Evolutionary conservation across 2,113 vertebrate genomes (phyloP).

Genomic region (Scortum barcoo): DNA sequence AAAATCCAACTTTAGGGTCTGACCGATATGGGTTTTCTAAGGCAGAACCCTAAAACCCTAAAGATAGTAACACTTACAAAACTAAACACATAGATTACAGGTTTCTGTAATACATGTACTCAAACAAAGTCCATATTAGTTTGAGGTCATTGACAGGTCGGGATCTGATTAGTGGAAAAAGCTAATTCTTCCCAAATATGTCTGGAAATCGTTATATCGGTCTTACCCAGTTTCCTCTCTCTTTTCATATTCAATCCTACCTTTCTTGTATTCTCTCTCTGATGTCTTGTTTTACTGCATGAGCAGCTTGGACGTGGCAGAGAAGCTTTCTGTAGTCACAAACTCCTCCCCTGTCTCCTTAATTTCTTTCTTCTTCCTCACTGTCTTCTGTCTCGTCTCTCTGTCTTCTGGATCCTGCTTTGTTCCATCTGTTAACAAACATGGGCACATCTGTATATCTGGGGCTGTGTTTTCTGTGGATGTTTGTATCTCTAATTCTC

Average conservation of each 20-base stretch:
- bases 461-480: slow-evolving; percentile 79
- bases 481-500: slow-evolving; percentile 80
- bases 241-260: not conserved
- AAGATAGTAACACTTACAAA: not conserved
- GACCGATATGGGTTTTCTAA: slow-evolving; percentile 31
- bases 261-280: slow-evolving; percentile 16
- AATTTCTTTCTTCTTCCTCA: slow-evolving; percentile 15
- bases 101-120: not conserved
- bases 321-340: slow-evolving; percentile 38
- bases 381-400: slow-evolving; percentile 26
- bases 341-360: slow-evolving; percentile 29
- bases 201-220: slow-evolving; percentile 3
- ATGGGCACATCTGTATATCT: slow-evolving; percentile 59
- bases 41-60: not conserved
- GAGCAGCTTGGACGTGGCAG: slow-evolving; percentile 55
- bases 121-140: not conserved
- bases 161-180: not conserved
- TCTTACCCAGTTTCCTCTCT: slow-evolving; percentile 17
- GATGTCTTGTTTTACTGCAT: slow-evolving; percentile 58
- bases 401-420: slow-evolving; percentile 47
- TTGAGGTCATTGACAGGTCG: not conserved
- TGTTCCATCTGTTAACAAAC: slow-evolving; percentile 59
- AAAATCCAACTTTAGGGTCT: slow-evolving; percentile 11
- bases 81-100: not conserved
- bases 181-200: not conserved